Conservation (phyloP, 2,113 vertebrate species). For the Thryonomys swinderianus region DNA sequence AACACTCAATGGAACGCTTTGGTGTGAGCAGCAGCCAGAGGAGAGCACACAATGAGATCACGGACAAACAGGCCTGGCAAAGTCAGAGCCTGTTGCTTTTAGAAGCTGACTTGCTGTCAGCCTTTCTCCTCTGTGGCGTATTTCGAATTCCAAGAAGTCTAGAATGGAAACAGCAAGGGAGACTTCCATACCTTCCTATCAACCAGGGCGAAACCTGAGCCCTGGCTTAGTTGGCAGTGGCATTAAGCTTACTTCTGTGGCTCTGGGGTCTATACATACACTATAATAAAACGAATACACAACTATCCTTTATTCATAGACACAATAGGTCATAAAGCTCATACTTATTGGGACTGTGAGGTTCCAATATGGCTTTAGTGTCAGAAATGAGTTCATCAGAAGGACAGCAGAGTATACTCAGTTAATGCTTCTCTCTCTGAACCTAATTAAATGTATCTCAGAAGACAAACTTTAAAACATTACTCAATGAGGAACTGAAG, state of each 20-base stretch:
- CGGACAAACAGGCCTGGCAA: not conserved
- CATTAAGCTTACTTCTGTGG: not conserved
- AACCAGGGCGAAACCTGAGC: not conserved
- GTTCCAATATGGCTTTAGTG: not conserved
- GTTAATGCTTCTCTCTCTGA: not conserved
- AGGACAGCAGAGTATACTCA: not conserved
- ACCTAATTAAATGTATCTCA: constrained; percentile 24
- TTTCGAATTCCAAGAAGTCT: not conserved
- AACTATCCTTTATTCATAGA: constrained; percentile 4
- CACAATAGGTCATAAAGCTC: not conserved
- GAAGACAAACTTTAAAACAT: not conserved
- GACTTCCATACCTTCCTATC: not conserved
- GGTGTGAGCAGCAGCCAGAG: not conserved
- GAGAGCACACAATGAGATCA: not conserved
- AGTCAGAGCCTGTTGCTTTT: not conserved
- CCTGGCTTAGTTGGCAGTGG: not conserved
- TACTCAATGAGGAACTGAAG: not conserved
- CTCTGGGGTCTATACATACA: not conserved
- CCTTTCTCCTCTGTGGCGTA: not conserved
- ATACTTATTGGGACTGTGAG: not conserved
- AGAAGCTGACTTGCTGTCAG: not conserved
- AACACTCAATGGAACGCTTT: not conserved
- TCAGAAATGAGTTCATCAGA: not conserved
- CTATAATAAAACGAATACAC: not conserved
- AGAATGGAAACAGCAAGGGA: not conserved